Base-by-base conservation (phyloP, 2,888 invertebrate genomes). In the Tribolium freemani region DNA sequence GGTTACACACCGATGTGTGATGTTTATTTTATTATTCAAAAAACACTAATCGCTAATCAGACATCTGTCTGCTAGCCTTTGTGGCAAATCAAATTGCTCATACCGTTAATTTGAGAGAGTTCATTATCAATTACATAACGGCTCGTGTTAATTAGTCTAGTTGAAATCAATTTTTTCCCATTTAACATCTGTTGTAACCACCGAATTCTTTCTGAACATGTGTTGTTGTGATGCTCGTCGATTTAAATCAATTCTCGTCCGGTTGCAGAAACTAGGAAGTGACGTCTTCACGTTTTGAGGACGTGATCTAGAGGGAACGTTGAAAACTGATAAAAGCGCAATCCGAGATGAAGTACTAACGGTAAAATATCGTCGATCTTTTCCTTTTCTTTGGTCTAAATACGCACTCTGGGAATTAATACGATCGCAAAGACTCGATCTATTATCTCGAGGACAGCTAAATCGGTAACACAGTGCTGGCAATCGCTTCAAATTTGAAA, bases 81-180 rank as follows among this genome's bases (percentile, higher is more conserved):
- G 51, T 51, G 51, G 16, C 31, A 38, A 56, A 56, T 31, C 31
- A 10, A 56, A 56, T 30, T 56, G 11, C 54, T 21, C 54, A 30
- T 56, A 63, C 63, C 63, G 63, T 63, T 63, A 63, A 63, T 63
- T 60, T 63, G 46, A 48, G 46, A 48, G 61, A 61, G 16, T 48
- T 45, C 61, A 50, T 61, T 50, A 46, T n/a, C 38, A 38, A 38
- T 38, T n/a, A 38, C 38, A 38, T 38, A 38, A 38, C 38, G 38
- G 38, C 8, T 38, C 38, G 38, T 38, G 58, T 58, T 58, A 58
- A 58, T 58, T 46, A 58, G n/a, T 38, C 6, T 38, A 38, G 6
- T 38, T 38, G 38, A 38, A 38, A 6, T 38, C 38, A 38, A 6
- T 38, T 38, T 26, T 38, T 38, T 38, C 38, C 38, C 8, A 38